A percentile compares a stretch with the other conserved stretches of the same genome.
phyloP scores from a whole-genome alignment of 1,140 invertebrate species.

The Caenorhabditis remanei region DNA sequence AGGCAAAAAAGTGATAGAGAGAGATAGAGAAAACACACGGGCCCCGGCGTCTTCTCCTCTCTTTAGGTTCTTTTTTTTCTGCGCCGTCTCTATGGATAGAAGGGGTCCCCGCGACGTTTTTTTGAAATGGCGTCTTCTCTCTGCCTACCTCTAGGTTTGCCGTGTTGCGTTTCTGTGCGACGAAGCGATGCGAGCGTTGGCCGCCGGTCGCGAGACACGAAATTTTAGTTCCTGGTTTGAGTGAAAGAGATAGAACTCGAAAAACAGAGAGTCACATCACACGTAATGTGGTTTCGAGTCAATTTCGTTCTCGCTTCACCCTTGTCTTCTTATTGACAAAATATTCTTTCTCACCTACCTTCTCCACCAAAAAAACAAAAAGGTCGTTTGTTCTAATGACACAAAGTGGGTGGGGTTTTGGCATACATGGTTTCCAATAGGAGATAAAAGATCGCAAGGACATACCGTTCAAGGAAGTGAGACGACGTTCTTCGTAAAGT shows the following conservation, averaged over 20 bases:
- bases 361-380: neutral
- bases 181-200: constrained; percentile 15
- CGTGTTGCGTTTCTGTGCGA: constrained; percentile 31
- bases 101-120: neutral
- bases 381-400: neutral
- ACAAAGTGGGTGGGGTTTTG: neutral
- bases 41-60: neutral
- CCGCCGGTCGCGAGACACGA: neutral
- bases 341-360: neutral
- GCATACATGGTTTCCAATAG: neutral
- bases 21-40: constrained; percentile 2
- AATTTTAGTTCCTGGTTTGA: constrained; percentile 27
- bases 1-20: neutral
- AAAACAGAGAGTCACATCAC: constrained; percentile 13
- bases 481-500: neutral
- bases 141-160: constrained; percentile 1
- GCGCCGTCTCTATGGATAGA: neutral
- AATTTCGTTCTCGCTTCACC: constrained; percentile 3
- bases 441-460: neutral
- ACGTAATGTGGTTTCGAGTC: constrained; percentile 44
- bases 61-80: neutral
- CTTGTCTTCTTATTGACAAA: neutral
- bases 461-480: neutral
- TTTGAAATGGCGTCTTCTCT: constrained; percentile 9
- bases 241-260: neutral